These are phyloP conservation scores for Girardia tigrina DNA, from an alignment of 2,888 invertebrate genomes.

Conservation along the genomic window DNA sequence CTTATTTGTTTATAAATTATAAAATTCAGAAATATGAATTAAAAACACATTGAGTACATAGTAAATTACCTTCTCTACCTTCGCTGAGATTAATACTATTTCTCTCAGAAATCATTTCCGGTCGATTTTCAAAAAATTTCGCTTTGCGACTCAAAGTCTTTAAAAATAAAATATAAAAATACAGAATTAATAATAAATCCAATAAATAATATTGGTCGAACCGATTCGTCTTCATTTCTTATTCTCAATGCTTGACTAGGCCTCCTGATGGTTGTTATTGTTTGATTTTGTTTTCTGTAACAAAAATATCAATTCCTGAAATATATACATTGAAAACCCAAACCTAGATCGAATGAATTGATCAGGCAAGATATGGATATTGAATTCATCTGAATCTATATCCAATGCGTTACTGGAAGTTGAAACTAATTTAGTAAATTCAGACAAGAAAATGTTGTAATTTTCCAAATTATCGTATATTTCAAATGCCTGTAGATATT, in stretches of 20 bases:
- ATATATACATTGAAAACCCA: background rate
- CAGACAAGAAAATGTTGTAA: background rate
- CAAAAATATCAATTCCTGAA: background rate
- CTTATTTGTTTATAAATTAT: no score
- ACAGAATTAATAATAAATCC: no score
- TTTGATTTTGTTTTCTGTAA: no score
- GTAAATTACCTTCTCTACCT: no score
- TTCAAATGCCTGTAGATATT: background rate
- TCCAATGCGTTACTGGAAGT: background rate
- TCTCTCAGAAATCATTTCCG: background rate
- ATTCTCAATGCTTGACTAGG: background rate
- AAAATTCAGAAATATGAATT: no score
- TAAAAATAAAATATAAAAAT: no score
- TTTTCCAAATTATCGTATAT: background rate
- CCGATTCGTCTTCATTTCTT: background rate
- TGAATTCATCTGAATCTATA: background rate
- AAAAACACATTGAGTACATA: no score
- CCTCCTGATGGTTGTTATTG: background rate
- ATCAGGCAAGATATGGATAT: background rate
- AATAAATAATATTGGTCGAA: no score
- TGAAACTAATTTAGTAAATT: background rate
- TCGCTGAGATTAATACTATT: background rate
- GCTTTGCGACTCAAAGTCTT: no score
- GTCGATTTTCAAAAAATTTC: no score
- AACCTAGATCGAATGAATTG: background rate